Conservation (phyloP, 2,888 invertebrate species). For the Cantharis rufa region DNA sequence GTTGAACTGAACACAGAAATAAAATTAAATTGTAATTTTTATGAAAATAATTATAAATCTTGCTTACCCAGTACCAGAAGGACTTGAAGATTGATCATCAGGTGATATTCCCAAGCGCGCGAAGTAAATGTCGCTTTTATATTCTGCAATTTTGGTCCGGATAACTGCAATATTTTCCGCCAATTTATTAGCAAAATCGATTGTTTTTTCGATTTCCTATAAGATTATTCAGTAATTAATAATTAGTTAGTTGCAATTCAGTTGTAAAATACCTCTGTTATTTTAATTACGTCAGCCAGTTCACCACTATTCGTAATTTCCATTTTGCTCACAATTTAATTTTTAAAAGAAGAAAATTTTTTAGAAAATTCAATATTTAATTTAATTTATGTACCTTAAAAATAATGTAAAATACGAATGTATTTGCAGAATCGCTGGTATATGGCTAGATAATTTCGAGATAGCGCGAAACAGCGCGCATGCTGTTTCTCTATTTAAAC, state of each 20-base stretch:
- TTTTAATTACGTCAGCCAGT: no score
- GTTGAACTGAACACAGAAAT: no score
- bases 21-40: no score
- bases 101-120: no score
- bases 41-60: no score
- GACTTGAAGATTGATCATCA: no score
- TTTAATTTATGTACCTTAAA: neutral
- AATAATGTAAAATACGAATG: neutral
- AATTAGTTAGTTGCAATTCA: neutral
- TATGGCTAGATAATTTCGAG: neutral
- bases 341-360: neutral
- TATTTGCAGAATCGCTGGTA: neutral
- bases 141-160: neutral
- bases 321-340: neutral
- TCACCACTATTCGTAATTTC: no score
- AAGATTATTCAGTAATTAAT: neutral
- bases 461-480: neutral
- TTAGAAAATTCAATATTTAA: neutral
- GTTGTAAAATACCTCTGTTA: neutral
- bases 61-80: no score
- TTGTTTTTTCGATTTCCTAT: neutral
- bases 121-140: no score
- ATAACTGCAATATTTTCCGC: neutral
- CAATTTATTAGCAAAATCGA: neutral
- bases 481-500: neutral